Evolutionary conservation across 2,888 invertebrate genomes (phyloP).

Genomic region (Drosophila buzzatii): DNA sequence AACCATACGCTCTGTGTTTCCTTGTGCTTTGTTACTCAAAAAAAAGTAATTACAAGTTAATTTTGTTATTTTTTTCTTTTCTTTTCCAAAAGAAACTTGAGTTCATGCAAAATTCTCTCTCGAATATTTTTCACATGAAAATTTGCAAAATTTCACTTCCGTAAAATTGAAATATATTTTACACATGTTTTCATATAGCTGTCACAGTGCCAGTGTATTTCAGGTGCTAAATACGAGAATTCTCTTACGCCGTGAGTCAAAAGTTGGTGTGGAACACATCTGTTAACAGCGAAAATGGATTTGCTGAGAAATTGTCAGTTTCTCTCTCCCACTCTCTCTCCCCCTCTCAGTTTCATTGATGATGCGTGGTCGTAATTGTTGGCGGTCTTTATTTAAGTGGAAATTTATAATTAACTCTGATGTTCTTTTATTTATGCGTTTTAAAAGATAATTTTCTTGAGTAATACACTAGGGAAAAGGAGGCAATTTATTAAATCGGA

Average conservation of each 20-base stretch:
- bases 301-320: conserved; percentile 31
- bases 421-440: conserved; percentile 14
- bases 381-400: conserved; percentile 21
- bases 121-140: conserved; percentile 51
- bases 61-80: background rate
- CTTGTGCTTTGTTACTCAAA: conserved; percentile 60
- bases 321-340: background rate
- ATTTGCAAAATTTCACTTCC: conserved; percentile 45
- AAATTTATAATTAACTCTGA: conserved; percentile 33
- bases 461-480: background rate
- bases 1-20: conserved; percentile 46
- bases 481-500: conserved; percentile 14
- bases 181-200: background rate
- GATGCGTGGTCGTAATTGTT: background rate
- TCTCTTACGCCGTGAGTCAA: conserved; percentile 30
- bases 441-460: conserved; percentile 10
- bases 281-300: conserved; percentile 29
- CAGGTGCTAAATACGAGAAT: conserved; percentile 47
- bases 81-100: conserved; percentile 15
- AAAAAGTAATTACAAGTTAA: conserved; percentile 26
- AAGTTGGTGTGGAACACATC: conserved; percentile 17
- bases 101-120: conserved; percentile 20
- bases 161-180: conserved; percentile 30
- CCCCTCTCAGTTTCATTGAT: background rate
- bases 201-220: conserved; percentile 34